phyloP scores from a whole-genome alignment of 2,797 vertebrate genomes.

The Sebastolobus altivelis region DNA sequence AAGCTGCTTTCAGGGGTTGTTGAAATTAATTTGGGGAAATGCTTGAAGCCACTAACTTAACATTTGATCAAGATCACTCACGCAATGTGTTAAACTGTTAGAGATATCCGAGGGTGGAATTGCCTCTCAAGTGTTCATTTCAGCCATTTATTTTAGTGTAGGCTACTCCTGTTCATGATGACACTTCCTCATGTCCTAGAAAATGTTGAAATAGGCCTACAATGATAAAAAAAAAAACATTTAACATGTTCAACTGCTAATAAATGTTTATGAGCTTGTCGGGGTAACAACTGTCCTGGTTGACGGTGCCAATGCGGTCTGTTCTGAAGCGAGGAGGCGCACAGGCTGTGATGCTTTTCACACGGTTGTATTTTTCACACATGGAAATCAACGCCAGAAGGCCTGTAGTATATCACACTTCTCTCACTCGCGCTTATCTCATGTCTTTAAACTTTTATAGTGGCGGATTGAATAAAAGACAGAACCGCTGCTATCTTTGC shows the following conservation, averaged over 20 bases:
- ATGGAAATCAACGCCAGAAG: slow-evolving; percentile 34
- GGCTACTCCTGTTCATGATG: background rate
- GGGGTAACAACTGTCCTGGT: slow-evolving; percentile 22
- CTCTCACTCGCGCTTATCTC: slow-evolving; percentile 19
- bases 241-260: background rate
- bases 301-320: background rate
- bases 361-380: slow-evolving; percentile 48
- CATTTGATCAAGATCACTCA: background rate
- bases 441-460: slow-evolving; percentile 24
- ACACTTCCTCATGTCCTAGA: background rate
- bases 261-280: background rate
- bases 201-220: background rate
- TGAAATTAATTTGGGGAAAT: slow-evolving; percentile 30
- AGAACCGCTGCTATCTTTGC: background rate
- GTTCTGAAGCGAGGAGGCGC: background rate
- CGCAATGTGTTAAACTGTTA: background rate
- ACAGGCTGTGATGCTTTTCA: slow-evolving; percentile 40
- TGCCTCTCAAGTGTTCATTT: background rate
- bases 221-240: background rate
- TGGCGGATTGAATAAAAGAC: slow-evolving; percentile 10
- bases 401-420: slow-evolving; percentile 42
- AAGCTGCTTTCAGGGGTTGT: slow-evolving; percentile 4
- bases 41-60: slow-evolving; percentile 1
- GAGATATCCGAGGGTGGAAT: slow-evolving; percentile 10
- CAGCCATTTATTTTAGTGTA: background rate